Evolutionary conservation across 2,797 vertebrate genomes (phyloP), one percentile per base, ranked within the genome.

Genomic region (Acanthiza pusilla): DNA sequence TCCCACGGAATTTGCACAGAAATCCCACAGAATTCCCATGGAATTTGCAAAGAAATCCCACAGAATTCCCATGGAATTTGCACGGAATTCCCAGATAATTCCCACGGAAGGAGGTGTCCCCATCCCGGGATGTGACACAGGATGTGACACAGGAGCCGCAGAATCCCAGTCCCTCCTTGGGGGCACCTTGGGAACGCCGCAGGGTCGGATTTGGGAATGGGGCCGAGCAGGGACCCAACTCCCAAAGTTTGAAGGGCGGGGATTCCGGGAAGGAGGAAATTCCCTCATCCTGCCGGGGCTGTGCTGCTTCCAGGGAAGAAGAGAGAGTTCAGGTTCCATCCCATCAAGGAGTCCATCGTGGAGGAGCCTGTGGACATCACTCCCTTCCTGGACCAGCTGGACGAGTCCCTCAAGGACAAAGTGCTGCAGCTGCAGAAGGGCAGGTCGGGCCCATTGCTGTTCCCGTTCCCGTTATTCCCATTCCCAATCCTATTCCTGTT

Each of bases 331-430:
- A 95, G 99, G 81, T 99, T 99, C 95, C 99, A 99, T 57, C 99
- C 99, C 3, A 99, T 99, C 96, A 99, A 99, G 97, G 99, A 99
- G 92, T 98, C 98, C 1, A 97, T 99, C 5, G 97, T 99, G 43
- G 99, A 99, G 85, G 99, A 99, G 94, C 99, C 99, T 0, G 98
- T 99, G 29, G 99, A 99, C 94, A 99, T 99, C 98, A 99, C 99
- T 0, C 99, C 99, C 0, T 99, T 99, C 97, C 97, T 99, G 47
- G 99, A 99, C 97, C 99, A 99, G 96, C 94, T 99, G 96, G 99
- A 99, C 0, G 99, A 99, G 84, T 98, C 98, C 2, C 98, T 99
- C 93, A 98, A 98, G 93, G 99, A 99, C 58, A 99, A 99, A 83
- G 99, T 99, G 11, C 98, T 99, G 51, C 98, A 99, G 96, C 98